These are phyloP conservation scores for Protophormia terraenovae DNA, from an alignment of 2,888 invertebrate species.

Conservation along the genomic window DNA sequence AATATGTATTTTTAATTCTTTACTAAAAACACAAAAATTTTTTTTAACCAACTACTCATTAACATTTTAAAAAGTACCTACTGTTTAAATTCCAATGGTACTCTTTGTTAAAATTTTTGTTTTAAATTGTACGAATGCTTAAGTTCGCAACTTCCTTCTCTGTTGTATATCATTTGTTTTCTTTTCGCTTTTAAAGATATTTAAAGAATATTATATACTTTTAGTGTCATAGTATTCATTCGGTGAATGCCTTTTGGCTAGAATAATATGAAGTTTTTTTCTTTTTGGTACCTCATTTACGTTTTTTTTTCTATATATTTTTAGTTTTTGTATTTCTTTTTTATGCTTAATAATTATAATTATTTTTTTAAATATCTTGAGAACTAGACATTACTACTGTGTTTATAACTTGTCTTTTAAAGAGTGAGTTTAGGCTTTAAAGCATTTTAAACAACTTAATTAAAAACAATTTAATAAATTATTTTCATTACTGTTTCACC, in stretches of 20 bases:
- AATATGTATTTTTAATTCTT: too few relatives aligned
- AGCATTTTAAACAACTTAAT: slow-evolving; percentile 61
- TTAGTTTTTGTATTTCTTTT: slow-evolving; percentile 1
- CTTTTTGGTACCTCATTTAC: slow-evolving; percentile 11
- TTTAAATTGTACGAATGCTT: too few relatives aligned
- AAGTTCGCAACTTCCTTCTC: not conserved
- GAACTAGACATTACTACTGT: slow-evolving; percentile 56
- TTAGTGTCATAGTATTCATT: not conserved
- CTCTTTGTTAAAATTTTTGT: not conserved
- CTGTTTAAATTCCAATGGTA: too few relatives aligned
- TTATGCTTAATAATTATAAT: slow-evolving; percentile 55
- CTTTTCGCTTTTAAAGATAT: not conserved
- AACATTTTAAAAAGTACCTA: too few relatives aligned
- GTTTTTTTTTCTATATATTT: not conserved
- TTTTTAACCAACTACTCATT: too few relatives aligned
- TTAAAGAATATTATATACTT: slow-evolving; percentile 11
- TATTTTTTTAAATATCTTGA: slow-evolving; percentile 54
- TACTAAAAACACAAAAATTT: too few relatives aligned
- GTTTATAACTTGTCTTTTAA: slow-evolving; percentile 19
- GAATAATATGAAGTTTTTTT: slow-evolving; percentile 16
- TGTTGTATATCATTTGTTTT: not conserved
- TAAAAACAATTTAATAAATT: slow-evolving; percentile 65
- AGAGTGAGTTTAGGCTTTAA: slow-evolving; percentile 20
- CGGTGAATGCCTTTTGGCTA: slow-evolving; percentile 42
- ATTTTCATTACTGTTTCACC: slow-evolving; percentile 23